These are phyloP conservation scores for Pogonophryne albipinna DNA, from an alignment of 2,797 vertebrate species.

Conservation along the genomic window DNA sequence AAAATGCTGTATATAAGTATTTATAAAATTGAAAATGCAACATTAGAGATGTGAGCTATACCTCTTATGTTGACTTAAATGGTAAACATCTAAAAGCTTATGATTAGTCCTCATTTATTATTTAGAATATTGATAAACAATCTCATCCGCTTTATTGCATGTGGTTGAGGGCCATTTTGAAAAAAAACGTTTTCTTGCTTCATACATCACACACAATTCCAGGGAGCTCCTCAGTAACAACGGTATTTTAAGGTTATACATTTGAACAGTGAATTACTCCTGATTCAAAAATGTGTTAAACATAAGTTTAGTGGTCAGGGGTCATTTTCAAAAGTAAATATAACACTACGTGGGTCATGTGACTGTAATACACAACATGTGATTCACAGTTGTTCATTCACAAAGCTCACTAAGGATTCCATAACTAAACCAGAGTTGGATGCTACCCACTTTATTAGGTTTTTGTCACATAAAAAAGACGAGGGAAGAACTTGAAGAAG, in stretches of 20 bases:
- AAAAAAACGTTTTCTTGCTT: neutral
- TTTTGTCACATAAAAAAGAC: too few relatives aligned
- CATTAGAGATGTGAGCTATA: conserved; percentile 23
- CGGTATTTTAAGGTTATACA: neutral
- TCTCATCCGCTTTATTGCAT: neutral
- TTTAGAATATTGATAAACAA: conserved; percentile 1
- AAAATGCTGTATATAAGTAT: too few relatives aligned
- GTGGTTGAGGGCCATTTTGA: neutral
- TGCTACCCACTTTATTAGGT: too few relatives aligned
- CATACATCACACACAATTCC: neutral
- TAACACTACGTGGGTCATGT: neutral
- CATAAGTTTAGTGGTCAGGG: too few relatives aligned
- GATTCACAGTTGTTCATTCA: neutral
- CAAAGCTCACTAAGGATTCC: too few relatives aligned
- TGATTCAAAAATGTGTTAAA: neutral
- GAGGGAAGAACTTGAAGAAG: too few relatives aligned
- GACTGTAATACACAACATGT: neutral
- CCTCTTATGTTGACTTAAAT: conserved; percentile 18
- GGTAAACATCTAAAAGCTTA: conserved; percentile 7
- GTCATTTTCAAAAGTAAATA: neutral
- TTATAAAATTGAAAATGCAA: neutral
- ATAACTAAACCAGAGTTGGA: too few relatives aligned
- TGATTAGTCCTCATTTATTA: conserved; percentile 8
- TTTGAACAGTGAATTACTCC: neutral
- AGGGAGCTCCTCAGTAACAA: neutral